Evolutionary conservation across 1,140 invertebrate species (phyloP), one percentile per base, ranked within the genome.

Genomic region (Akabosia matsudoensis): DNA sequence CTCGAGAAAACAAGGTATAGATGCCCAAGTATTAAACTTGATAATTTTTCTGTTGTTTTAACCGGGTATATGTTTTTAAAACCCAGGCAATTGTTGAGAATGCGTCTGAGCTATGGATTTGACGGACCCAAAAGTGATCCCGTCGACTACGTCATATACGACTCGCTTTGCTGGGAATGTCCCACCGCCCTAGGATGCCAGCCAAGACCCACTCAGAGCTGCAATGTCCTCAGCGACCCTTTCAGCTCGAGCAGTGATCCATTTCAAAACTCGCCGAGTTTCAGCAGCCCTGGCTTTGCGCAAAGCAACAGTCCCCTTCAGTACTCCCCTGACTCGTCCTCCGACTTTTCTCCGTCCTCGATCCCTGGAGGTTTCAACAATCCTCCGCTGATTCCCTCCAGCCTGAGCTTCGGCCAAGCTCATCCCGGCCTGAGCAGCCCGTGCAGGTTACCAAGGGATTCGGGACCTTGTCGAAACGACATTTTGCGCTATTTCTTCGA

Each of bases 1-100:
- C 54, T 81, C 3, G 80, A 81, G 22, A 81, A 81, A 52, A 81
- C 80, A 24, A 79, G 79, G 80, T 81, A 73, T 34, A n/a, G n/a
- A 7, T 31, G 26, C 4, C 26, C 4, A 61, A 61, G 7, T 61
- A 14, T 61, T 61, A 61, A 18, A 61, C 54, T n/a, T n/a, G n/a
- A n/a, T n/a, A 51, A 13, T n/a, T n/a, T 51, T 51, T 51, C 45
- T 51, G 10, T n/a, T 51, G n/a, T 51, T 51, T 51, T 51, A 51
- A 51, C n/a, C n/a, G n/a, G n/a, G n/a, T n/a, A n/a, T n/a, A n/a
- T n/a, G n/a, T 45, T 45, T 37, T 37, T 72, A 3, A 22, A n/a
- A n/a, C 26, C 10, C 31, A 81, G 80, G 67, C 67, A 77, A 16
- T 33, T 81, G 51, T 45, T 79, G 37, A 28, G 78, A 71, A 34